Conservation (phyloP, 2,888 invertebrate species). For the Petrophora chlorosata region DNA sequence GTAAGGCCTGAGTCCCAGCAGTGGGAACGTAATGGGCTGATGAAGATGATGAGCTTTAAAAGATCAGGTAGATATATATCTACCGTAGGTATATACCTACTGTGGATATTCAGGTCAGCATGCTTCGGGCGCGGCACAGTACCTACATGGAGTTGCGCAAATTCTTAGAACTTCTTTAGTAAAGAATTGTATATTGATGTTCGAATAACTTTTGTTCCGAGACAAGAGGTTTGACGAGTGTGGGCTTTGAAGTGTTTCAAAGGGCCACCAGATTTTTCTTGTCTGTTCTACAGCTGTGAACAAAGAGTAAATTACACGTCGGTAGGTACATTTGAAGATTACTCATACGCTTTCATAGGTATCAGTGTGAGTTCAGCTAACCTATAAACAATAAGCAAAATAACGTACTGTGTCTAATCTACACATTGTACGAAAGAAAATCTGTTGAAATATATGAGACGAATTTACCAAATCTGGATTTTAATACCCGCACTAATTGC, state of each 20-base stretch:
- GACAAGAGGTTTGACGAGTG: constrained; percentile 41
- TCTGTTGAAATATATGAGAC: no score
- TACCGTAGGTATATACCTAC: no score
- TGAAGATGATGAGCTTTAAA: no score
- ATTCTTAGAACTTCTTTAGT: constrained; percentile 55
- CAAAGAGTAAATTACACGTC: constrained; percentile 25
- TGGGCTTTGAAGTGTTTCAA: constrained; percentile 46
- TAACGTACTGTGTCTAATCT: no score
- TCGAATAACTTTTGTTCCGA: constrained; percentile 44
- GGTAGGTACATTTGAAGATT: constrained; percentile 23
- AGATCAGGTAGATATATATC: no score
- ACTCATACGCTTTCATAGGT: constrained; percentile 4
- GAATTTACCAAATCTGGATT: no score
- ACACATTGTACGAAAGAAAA: no score
- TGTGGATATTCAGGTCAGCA: constrained; percentile 32
- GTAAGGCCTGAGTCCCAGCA: no score
- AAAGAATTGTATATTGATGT: constrained; percentile 48
- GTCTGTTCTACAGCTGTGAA: constrained; percentile 32
- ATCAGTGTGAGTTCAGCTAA: no score
- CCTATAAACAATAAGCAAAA: no score
- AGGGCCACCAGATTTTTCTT: constrained; percentile 49
- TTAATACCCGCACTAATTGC: no score
- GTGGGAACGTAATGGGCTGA: no score
- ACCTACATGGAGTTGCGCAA: constrained; percentile 26
- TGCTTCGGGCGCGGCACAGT: constrained; percentile 38